Evolutionary conservation across 2,113 vertebrate species (phyloP), one percentile per base, ranked within the genome.

Genomic region (Lagopus leucura): DNA sequence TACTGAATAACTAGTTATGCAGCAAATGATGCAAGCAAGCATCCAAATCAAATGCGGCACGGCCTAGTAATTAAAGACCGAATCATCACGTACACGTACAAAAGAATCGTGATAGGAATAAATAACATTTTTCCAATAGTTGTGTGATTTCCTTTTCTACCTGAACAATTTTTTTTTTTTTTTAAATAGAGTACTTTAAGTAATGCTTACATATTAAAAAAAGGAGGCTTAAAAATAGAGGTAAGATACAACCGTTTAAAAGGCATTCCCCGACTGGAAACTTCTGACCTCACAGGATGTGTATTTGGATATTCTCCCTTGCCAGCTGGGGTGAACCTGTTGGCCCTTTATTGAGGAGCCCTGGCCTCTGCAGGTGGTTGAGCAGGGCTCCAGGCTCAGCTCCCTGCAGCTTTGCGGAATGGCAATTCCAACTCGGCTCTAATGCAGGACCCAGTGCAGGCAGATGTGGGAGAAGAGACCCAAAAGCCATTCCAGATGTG

Each of bases 401-500:
- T 54, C 27, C 52, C 48, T 50, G 22, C 48, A 50, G 48, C 48
- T 50, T 12, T 50, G 48, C 22, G 48, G 48, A 50, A 24, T 11
- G n/a, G 28, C 4, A 1, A 12, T 14, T 15, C 52, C 1, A 2
- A 11, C 25, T 54, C 14, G 16, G 25, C 50, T 28, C 27, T 27
- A 1, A 1, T 30, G 36, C 0, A 0, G 50, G 34, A 34, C 5
- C 10, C 0, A 11, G 3, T 27, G 8, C 8, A 57, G 10, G 2
- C 13, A 61, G 64, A 5, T 14, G 32, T 3, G 50, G 30, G 5
- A 8, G 11, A 12, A 55, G 13, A 64, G 7, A 52, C 16, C 32
- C 0, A 0, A 61, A 58, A 30, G 21, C 15, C 1, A 2, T 1
- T n/a, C 4, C 22, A 54, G 21, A 3, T 1, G 0, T 1, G 2